phyloP scores from a whole-genome alignment of 23 tunicate species.

The Ascidia mentula region DNA sequence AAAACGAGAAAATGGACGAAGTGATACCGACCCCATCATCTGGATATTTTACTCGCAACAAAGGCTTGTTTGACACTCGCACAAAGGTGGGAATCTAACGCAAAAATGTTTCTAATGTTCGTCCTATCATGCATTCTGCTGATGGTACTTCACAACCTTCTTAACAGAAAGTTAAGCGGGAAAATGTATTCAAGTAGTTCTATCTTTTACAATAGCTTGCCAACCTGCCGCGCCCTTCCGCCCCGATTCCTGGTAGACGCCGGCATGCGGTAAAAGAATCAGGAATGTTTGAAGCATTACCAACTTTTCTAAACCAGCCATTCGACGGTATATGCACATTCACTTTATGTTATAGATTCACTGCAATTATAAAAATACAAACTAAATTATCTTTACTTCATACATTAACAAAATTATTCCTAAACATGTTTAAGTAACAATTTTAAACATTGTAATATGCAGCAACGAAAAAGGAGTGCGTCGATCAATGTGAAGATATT shows the following conservation, averaged over 20 bases:
- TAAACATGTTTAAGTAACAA: too few species aligned
- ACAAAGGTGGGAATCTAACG: background rate
- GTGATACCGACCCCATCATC: background rate
- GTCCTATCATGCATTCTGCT: too few species aligned
- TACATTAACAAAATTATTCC: too few species aligned
- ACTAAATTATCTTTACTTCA: too few species aligned
- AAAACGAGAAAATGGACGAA: background rate
- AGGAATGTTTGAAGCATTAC: background rate
- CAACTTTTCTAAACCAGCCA: background rate
- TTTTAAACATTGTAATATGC: too few species aligned
- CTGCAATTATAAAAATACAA: too few species aligned
- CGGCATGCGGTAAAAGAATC: background rate
- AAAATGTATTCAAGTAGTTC: too few species aligned
- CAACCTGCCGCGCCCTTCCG: background rate
- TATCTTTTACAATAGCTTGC: background rate
- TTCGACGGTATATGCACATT: too few species aligned
- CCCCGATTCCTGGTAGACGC: slow-evolving; percentile 13
- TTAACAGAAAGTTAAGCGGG: too few species aligned
- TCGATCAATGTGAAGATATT: slow-evolving; percentile 24
- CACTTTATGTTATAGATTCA: too few species aligned
- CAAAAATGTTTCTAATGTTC: background rate
- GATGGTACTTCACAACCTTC: too few species aligned
- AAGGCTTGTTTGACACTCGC: background rate
- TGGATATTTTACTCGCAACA: background rate
- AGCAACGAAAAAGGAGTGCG: background rate